phyloP scores from a whole-genome alignment of 2,113 vertebrate species.

The Spea bombifrons region DNA sequence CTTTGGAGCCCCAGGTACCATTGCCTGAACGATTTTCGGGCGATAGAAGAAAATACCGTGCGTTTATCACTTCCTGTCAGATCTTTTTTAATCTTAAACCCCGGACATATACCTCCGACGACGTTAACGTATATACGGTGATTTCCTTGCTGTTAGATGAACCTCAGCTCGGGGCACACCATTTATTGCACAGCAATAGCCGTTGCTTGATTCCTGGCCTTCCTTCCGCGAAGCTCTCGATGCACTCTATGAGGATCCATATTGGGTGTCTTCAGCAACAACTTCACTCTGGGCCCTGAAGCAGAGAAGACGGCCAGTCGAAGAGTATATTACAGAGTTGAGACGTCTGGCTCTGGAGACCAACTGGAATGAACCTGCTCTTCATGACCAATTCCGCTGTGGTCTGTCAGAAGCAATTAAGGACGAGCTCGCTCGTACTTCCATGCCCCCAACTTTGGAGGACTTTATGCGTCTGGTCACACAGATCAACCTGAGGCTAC shows the following conservation, averaged over 20 bases:
- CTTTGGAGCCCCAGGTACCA: not conserved
- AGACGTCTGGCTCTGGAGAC: not conserved
- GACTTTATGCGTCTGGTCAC: not conserved
- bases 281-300: not conserved
- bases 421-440: not conserved
- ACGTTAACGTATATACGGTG: not conserved
- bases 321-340: not conserved
- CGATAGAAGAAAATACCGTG: not conserved
- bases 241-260: not conserved
- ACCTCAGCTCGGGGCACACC: not conserved
- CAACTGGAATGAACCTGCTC: not conserved
- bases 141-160: not conserved
- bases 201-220: not conserved
- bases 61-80: not conserved
- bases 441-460: not conserved
- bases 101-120: not conserved
- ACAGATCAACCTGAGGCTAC: not conserved
- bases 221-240: not conserved
- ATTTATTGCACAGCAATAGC: not conserved
- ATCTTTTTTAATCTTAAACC: not conserved
- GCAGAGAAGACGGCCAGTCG: not conserved
- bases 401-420: not conserved
- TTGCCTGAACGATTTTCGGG: not conserved
- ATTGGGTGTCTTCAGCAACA: not conserved
- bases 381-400: not conserved